Base-by-base conservation (phyloP, 1,140 invertebrate genomes). In the Calliopsis andreniformis region DNA sequence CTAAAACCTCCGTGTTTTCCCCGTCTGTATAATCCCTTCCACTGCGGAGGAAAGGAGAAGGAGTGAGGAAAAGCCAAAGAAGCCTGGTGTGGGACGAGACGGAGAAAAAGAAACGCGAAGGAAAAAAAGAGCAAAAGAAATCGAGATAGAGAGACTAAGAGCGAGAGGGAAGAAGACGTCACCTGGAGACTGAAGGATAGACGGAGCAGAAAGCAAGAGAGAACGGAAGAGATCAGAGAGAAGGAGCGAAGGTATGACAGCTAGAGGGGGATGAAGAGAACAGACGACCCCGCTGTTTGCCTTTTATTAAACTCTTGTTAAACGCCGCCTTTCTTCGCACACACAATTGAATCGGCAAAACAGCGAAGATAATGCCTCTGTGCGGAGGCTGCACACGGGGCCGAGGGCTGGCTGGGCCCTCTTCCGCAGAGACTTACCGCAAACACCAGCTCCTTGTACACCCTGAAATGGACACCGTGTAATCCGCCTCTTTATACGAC, bases 291-390 rank as follows among this genome's bases (percentile, higher is more conserved):
- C 66, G 73, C 86, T 90, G 90, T 90, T 92, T 91, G 91, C 90
- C 91, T 92, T 91, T 92, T 92, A 92, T 92, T 92, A 92, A 91
- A 91, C 89, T 91, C 90, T 91, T 91, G 90, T 92, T 92, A 92
- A 90, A 91, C 78, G 86, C 87, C 88, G 89, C 89, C 87, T 90
- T 90, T 89, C 89, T 87, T 87, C 86, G 85, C 83, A 87, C 88
- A 90, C 89, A 91, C 90, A 91, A 91, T 91, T 91, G 90, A 91
- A 89, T 89, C 89, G 90, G 89, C 90, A 90, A 91, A 92, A 92
- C 87, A 89, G 89, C 89, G 90, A 86, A 90, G 85, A 89, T 91
- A 91, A 90, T 88, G 84, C 90, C 78, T 39, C 69, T 67, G 53
- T 39, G 35, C 10, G 35, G n/a, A 39, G 47, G 58, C 39, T 67